Conservation (phyloP, 2,888 invertebrate genomes). For the Lamproptera curius region DNA sequence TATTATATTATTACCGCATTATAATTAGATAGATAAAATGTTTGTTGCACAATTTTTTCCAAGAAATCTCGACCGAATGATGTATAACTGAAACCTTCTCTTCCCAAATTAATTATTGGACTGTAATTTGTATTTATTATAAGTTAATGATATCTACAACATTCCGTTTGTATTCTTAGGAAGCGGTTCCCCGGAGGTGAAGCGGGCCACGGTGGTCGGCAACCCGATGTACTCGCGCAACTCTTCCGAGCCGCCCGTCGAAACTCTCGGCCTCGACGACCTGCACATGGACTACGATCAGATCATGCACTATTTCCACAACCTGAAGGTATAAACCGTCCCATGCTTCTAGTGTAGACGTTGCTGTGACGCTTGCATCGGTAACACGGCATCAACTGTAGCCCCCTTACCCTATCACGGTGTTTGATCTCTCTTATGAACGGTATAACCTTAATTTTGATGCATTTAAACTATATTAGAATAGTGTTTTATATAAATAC, state of each 20-base stretch:
- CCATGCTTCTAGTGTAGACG: slow-evolving; percentile 70
- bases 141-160: neutral
- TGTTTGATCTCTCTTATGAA: slow-evolving; percentile 69
- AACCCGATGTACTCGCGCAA: slow-evolving; percentile 91
- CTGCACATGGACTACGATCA: slow-evolving; percentile 98
- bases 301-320: slow-evolving; percentile 98
- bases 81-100: too few relatives aligned
- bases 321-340: slow-evolving; percentile 89
- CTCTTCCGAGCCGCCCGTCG: slow-evolving; percentile 65
- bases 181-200: slow-evolving; percentile 80
- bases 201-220: slow-evolving; percentile 91
- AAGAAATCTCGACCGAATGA: too few relatives aligned
- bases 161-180: slow-evolving; percentile 40
- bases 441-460: slow-evolving; percentile 69
- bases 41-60: too few relatives aligned
- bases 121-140: too few relatives aligned
- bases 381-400: slow-evolving; percentile 38
- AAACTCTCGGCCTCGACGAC: slow-evolving; percentile 86
- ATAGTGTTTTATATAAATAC: slow-evolving; percentile 67
- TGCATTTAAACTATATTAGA: slow-evolving; percentile 65
- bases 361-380: slow-evolving; percentile 66
- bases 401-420: slow-evolving; percentile 45
- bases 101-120: too few relatives aligned
- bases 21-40: too few relatives aligned
- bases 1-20: too few relatives aligned